Evolutionary conservation across 2,888 invertebrate genomes (phyloP).

Genomic region (Xanthostigma xanthostigma): DNA sequence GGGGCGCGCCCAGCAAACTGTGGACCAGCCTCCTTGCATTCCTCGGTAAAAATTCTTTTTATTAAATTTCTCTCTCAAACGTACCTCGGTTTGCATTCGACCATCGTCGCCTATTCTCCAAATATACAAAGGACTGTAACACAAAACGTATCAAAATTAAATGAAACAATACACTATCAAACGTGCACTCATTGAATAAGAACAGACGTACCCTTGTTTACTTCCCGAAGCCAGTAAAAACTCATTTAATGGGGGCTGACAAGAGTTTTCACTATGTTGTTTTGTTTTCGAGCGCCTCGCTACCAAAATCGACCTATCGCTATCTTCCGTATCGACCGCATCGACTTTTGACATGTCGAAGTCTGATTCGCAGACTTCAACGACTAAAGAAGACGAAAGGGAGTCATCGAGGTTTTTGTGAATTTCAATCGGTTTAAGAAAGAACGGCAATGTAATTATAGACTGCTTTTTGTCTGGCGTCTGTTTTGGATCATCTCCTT

Average conservation of each 20-base stretch:
- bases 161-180: conserved; percentile 2
- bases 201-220: conserved; percentile 40
- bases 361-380: neutral
- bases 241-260: conserved; percentile 21
- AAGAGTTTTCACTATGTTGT: no score
- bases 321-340: neutral
- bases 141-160: conserved; percentile 2
- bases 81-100: conserved; percentile 27
- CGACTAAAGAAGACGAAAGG: neutral
- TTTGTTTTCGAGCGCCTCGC: no score
- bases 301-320: no score
- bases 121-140: conserved; percentile 37
- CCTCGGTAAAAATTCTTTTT: conserved; percentile 8
- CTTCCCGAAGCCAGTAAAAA: conserved; percentile 52
- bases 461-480: no score
- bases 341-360: neutral
- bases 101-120: conserved; percentile 52
- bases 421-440: no score
- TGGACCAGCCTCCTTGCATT: conserved; percentile 26
- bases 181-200: conserved; percentile 18
- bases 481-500: no score
- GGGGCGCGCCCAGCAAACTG: conserved; percentile 45
- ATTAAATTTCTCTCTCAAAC: conserved; percentile 17
- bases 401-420: no score
- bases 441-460: no score